Conservation (phyloP, 2,797 vertebrate species). For the Peromyscus attwateri region DNA sequence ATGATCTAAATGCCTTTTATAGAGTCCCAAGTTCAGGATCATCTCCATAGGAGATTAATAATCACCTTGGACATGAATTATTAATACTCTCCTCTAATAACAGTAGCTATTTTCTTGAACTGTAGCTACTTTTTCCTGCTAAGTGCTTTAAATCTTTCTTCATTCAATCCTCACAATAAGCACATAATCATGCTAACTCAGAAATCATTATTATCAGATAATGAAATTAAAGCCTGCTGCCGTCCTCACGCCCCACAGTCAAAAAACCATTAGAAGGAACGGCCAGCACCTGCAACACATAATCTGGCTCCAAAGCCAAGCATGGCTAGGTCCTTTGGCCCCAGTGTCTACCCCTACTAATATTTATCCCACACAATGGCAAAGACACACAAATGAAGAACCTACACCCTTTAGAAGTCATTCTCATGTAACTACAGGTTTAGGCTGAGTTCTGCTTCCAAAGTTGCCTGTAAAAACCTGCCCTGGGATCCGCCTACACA, state of each 20-base stretch:
- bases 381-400: constrained; percentile 44
- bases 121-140: not conserved
- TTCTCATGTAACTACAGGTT: constrained; percentile 63
- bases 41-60: constrained; percentile 29
- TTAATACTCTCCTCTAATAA: constrained; percentile 45
- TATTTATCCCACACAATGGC: not conserved
- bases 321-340: not conserved
- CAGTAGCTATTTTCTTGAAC: constrained; percentile 25
- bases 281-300: too few species aligned
- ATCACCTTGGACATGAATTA: constrained; percentile 21
- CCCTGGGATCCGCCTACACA: constrained; percentile 49
- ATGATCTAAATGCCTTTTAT: not conserved
- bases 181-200: not conserved
- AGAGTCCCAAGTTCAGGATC: not conserved
- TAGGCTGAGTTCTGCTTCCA: constrained; percentile 49
- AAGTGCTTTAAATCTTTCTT: constrained; percentile 26
- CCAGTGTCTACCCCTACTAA: not conserved
- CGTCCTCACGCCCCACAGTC: not conserved
- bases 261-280: not conserved
- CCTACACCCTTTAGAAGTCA: constrained; percentile 54
- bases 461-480: constrained; percentile 72
- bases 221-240: constrained; percentile 21
- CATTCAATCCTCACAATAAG: constrained; percentile 8
- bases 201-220: constrained; percentile 45
- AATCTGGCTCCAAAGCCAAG: not conserved